Conservation (phyloP, 37 sponge, comb jelly and placozoan genomes). For the Halichondria panicea region DNA sequence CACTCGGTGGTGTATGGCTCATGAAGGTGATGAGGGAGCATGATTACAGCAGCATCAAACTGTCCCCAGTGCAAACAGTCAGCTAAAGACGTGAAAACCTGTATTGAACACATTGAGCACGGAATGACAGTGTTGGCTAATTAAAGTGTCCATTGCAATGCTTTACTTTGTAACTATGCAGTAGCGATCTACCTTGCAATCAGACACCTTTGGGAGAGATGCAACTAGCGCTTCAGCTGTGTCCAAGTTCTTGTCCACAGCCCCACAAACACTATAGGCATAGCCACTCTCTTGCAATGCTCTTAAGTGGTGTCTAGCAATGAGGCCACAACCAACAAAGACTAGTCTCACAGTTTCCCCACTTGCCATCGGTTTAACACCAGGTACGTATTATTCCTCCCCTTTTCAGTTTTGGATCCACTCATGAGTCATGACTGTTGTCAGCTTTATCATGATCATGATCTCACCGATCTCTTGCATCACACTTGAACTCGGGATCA, state of each 20-base stretch:
- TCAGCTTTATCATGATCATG: too few species aligned
- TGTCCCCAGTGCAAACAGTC: background rate
- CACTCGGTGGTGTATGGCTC: constrained; percentile 19
- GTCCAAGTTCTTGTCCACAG: constrained; percentile 21
- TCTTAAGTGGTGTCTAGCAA: constrained; percentile 28
- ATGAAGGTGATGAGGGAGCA: constrained; percentile 67
- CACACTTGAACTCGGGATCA: background rate
- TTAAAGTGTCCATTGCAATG: background rate
- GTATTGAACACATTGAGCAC: background rate
- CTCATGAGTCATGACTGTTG: too few species aligned
- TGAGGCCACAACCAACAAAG: constrained; percentile 50
- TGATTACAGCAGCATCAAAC: constrained; percentile 49
- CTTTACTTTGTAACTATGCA: background rate
- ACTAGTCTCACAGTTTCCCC: constrained; percentile 38
- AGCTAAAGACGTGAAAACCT: background rate
- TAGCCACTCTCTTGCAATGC: constrained; percentile 18
- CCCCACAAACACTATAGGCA: constrained; percentile 4
- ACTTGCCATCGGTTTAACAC: too few species aligned
- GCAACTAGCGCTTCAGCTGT: background rate
- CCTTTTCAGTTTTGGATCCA: too few species aligned
- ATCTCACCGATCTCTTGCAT: too few species aligned
- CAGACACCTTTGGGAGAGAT: background rate
- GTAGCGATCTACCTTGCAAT: constrained; percentile 18
- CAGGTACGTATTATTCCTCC: too few species aligned
- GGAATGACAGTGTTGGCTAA: background rate